A percentile compares a stretch with the other conserved stretches of the same genome.
phyloP scores from a whole-genome alignment of 2,113 vertebrate genomes.

The Pelvicachromis taeniatus region DNA sequence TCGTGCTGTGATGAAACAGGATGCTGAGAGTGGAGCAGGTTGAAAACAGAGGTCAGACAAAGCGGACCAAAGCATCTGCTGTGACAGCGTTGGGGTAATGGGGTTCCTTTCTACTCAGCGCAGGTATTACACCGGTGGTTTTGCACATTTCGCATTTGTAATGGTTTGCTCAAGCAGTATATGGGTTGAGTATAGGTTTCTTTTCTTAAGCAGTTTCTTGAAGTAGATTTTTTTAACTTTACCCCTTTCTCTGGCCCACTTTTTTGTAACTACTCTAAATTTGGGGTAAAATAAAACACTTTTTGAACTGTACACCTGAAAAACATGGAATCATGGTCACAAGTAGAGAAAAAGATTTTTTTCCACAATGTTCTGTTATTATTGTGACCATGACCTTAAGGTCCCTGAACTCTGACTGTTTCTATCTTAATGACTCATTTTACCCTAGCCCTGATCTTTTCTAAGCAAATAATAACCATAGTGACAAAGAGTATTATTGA shows the following conservation, averaged over 20 bases:
- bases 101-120: background rate
- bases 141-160: background rate
- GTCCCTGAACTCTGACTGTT: background rate
- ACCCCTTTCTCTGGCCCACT: background rate
- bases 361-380: background rate
- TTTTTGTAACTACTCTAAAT: background rate
- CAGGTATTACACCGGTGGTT: background rate
- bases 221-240: background rate
- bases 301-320: background rate
- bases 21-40: background rate
- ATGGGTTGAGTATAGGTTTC: background rate
- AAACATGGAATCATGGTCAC: background rate
- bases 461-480: background rate
- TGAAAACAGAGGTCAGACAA: background rate
- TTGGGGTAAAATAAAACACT: background rate
- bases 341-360: fast-evolving
- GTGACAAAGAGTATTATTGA: background rate
- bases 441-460: background rate
- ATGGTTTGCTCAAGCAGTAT: background rate
- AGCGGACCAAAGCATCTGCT: background rate
- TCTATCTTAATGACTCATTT: background rate
- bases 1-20: fast-evolving
- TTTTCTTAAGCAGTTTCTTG: too few relatives aligned
- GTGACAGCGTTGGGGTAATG: background rate
- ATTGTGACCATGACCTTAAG: background rate